phyloP scores from a whole-genome alignment of 92 coral and sea anemone species.

The Meandrina meandrites region DNA sequence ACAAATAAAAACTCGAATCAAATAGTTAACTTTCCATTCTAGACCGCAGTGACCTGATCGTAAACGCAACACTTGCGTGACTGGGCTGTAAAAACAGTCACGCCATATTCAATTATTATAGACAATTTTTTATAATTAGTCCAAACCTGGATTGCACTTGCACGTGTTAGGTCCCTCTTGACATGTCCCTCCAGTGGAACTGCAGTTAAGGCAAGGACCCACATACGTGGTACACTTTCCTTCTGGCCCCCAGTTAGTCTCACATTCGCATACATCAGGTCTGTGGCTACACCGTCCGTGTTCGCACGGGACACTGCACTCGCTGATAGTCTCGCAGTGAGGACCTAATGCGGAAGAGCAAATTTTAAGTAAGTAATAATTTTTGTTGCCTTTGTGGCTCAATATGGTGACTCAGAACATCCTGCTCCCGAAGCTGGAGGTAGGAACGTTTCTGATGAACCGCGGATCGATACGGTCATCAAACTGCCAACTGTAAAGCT shows the following conservation, averaged over 20 bases:
- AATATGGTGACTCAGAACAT: background rate
- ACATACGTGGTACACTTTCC: constrained; percentile 67
- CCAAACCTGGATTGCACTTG: constrained; percentile 73
- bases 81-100: background rate
- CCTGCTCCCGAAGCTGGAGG: background rate
- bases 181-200: constrained; percentile 82
- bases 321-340: constrained; percentile 76
- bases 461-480: background rate
- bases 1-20: too few relatives aligned
- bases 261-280: constrained; percentile 78
- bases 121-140: too few relatives aligned
- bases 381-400: background rate
- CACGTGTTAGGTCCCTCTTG: constrained; percentile 84
- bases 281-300: constrained; percentile 77
- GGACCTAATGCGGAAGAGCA: constrained; percentile 44
- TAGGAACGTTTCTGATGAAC: too few relatives aligned
- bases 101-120: background rate
- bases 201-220: constrained; percentile 80
- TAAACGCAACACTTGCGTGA: background rate
- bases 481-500: too few relatives aligned
- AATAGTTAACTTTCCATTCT: too few relatives aligned
- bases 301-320: constrained; percentile 74
- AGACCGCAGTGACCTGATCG: background rate
- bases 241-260: constrained; percentile 65
- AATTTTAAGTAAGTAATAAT: background rate